These are phyloP conservation scores for Dolichallabes microphthalmus DNA, from an alignment of 2,113 vertebrate genomes.

Conservation along the genomic window DNA sequence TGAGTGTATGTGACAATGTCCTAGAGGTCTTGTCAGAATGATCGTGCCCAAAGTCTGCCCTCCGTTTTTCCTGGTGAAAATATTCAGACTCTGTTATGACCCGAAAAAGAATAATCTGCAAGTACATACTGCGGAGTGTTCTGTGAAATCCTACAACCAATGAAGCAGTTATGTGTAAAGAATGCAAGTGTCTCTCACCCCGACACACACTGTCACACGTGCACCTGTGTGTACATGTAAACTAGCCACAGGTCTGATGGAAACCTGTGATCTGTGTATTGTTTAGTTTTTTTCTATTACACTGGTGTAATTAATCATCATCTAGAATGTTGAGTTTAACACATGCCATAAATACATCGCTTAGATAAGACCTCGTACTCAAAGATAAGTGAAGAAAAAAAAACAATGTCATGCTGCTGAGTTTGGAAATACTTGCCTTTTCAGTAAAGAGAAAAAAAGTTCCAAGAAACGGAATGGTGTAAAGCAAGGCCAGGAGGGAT, in stretches of 20 bases:
- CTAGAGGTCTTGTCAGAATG: constrained; percentile 58
- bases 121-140: constrained; percentile 22
- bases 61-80: constrained; percentile 60
- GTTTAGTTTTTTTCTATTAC: constrained; percentile 31
- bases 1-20: constrained; percentile 58
- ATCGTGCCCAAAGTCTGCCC: constrained; percentile 63
- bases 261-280: constrained; percentile 29
- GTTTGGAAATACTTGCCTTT: constrained; percentile 17
- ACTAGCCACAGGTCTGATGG: constrained; percentile 32
- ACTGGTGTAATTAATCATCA: constrained; percentile 37
- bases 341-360: constrained; percentile 31
- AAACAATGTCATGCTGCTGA: constrained; percentile 16
- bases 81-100: constrained; percentile 64
- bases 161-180: constrained; percentile 58
- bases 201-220: constrained; percentile 47
- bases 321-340: constrained; percentile 40
- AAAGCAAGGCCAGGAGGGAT: constrained; percentile 1
- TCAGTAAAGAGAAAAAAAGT: constrained; percentile 15
- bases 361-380: constrained; percentile 39
- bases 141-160: constrained; percentile 54
- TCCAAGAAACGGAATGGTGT: constrained; percentile 18
- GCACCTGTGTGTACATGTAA: constrained; percentile 47
- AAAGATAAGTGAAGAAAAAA: constrained; percentile 29
- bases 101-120: constrained; percentile 49
- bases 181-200: constrained; percentile 26